Evolutionary conservation across 2,113 vertebrate species (phyloP).

Genomic region (Lampris incognitus): DNA sequence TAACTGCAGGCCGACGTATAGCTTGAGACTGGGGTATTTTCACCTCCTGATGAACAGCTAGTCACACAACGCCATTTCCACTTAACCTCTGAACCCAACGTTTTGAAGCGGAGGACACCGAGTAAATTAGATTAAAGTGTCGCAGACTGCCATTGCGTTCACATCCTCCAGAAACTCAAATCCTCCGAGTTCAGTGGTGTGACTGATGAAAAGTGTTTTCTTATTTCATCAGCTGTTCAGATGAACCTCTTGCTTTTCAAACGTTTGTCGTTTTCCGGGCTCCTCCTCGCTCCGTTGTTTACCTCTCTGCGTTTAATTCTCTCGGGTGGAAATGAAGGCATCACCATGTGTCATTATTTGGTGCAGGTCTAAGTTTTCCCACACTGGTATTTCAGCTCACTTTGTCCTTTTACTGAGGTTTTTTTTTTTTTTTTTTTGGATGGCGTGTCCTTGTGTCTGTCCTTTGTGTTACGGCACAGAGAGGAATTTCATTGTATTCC

Average conservation of each 20-base stretch:
- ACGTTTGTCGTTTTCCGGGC: slow-evolving; percentile 11
- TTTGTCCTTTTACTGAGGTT: slow-evolving; percentile 19
- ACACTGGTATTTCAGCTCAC: not conserved
- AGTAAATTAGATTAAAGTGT: slow-evolving; percentile 36
- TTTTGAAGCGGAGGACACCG: not conserved
- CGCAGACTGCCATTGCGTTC: slow-evolving; percentile 8
- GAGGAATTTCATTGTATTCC: no score
- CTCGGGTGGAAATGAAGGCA: slow-evolving; percentile 27
- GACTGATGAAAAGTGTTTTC: not conserved
- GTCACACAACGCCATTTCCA: slow-evolving; percentile 12
- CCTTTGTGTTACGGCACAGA: not conserved
- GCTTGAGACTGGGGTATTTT: slow-evolving; percentile 42
- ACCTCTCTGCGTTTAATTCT: slow-evolving; percentile 33
- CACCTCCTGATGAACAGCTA: slow-evolving; percentile 41
- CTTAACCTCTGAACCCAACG: no score
- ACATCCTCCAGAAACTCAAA: not conserved
- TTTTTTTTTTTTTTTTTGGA: slow-evolving; percentile 14
- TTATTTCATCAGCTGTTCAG: slow-evolving; percentile 12
- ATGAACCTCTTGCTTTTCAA: slow-evolving; percentile 1
- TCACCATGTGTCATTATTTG: slow-evolving; percentile 48
- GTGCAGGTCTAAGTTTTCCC: slow-evolving; percentile 30
- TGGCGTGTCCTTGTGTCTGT: slow-evolving; percentile 27
- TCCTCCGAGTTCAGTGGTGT: not conserved
- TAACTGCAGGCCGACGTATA: slow-evolving; percentile 46
- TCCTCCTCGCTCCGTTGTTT: slow-evolving; percentile 21